phyloP scores from a whole-genome alignment of 2,888 invertebrate genomes.

The Dioctria rufipes region DNA sequence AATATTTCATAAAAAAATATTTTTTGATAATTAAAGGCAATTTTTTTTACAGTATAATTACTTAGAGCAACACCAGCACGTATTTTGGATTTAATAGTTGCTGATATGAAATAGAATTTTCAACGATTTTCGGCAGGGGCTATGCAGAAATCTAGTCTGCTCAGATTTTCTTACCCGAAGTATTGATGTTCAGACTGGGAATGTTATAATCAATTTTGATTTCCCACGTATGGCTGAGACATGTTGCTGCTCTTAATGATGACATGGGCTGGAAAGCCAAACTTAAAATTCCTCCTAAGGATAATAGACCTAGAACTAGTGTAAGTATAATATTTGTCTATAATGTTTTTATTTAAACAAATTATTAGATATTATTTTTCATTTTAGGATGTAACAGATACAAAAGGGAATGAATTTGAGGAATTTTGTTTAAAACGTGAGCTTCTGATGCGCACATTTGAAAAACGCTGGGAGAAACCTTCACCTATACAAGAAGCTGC shows the following conservation, averaged over 20 bases:
- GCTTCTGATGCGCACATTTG: slow-evolving; percentile 99
- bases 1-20: not conserved
- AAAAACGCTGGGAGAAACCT: slow-evolving; percentile 99
- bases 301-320: slow-evolving; percentile 95
- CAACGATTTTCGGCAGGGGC: slow-evolving; percentile 98
- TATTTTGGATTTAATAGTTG: slow-evolving; percentile 97
- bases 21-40: slow-evolving; percentile 64
- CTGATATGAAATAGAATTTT: slow-evolving; percentile 99
- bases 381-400: slow-evolving; percentile 96
- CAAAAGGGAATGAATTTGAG: slow-evolving; percentile 99
- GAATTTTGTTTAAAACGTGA: slow-evolving; percentile 98
- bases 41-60: not conserved
- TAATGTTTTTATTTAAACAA: slow-evolving; percentile 22
- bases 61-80: slow-evolving; percentile 67
- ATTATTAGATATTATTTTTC: slow-evolving; percentile 58
- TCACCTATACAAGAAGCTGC: slow-evolving; percentile 99
- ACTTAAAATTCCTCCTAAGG: slow-evolving; percentile 96
- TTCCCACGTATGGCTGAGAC: slow-evolving; percentile 92
- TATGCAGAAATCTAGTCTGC: slow-evolving; percentile 97
- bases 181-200: slow-evolving; percentile 99
- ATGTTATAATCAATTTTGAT: slow-evolving; percentile 99
- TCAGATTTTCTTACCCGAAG: slow-evolving; percentile 98
- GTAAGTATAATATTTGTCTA: slow-evolving; percentile 75
- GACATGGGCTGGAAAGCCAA: slow-evolving; percentile 96
- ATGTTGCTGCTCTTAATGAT: slow-evolving; percentile 65